phyloP scores from a whole-genome alignment of 2,888 invertebrate species.

The Apotomis betuletana region DNA sequence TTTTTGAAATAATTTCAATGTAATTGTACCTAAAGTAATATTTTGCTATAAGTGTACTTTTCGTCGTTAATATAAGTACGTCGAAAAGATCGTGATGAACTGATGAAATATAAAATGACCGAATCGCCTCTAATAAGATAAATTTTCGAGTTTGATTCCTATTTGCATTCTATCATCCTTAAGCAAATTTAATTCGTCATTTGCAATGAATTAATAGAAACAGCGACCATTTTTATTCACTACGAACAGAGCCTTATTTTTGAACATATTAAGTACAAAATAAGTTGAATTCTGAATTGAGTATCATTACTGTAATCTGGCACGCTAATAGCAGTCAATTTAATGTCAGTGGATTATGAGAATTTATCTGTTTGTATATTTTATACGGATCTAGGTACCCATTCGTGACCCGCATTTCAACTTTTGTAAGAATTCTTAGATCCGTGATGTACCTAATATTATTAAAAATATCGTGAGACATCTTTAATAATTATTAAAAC shows the following conservation, averaged over 20 bases:
- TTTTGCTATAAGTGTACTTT: too few species aligned
- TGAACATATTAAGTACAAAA: neutral
- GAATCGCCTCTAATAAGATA: neutral
- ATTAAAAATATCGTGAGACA: too few species aligned
- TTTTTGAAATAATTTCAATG: too few species aligned
- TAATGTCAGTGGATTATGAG: slow-evolving; percentile 10
- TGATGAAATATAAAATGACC: neutral
- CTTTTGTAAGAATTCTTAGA: neutral
- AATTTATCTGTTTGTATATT: slow-evolving; percentile 7
- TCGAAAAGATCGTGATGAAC: too few species aligned
- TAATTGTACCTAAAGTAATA: too few species aligned
- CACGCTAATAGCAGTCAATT: slow-evolving; percentile 24
- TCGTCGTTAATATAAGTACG: too few species aligned
- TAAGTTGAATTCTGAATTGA: slow-evolving; percentile 14
- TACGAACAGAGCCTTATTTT: slow-evolving; percentile 10
- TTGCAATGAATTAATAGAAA: slow-evolving; percentile 7
- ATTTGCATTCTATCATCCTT: slow-evolving; percentile 18
- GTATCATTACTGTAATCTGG: slow-evolving; percentile 13
- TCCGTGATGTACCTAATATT: neutral
- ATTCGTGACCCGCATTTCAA: slow-evolving; percentile 14
- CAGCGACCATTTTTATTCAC: neutral
- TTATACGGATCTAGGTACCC: neutral
- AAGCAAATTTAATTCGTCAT: slow-evolving; percentile 4
- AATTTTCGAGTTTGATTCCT: neutral
- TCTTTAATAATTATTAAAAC: too few species aligned